Evolutionary conservation across 2,113 vertebrate genomes (phyloP).

Genomic region (Reinhardtius hippoglossoides): DNA sequence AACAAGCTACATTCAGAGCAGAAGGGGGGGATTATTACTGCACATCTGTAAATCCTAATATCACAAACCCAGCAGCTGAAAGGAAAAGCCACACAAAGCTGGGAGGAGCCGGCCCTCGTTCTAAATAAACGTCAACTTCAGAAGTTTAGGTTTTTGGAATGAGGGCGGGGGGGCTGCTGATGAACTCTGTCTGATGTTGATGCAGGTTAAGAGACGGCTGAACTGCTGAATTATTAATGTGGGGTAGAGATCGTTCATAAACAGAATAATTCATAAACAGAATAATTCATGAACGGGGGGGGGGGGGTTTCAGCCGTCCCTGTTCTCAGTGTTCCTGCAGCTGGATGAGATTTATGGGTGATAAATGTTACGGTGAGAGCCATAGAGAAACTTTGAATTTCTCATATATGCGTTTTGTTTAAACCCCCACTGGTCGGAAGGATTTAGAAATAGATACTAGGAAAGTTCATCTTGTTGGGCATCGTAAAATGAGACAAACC

Average conservation of each 20-base stretch:
- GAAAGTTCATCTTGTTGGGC: neutral
- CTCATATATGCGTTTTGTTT: neutral
- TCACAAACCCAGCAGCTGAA: conserved; percentile 20
- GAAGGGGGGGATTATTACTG: conserved; percentile 8
- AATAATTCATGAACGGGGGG: conserved; percentile 60
- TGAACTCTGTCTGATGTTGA: conserved; percentile 44
- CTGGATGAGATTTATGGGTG: conserved; percentile 3
- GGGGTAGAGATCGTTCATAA: conserved; percentile 34
- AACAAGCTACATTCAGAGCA: conserved; percentile 24
- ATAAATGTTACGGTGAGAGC: neutral
- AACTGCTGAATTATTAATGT: conserved; percentile 69
- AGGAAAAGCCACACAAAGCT: neutral
- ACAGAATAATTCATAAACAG: conserved; percentile 68
- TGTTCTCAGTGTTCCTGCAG: conserved; percentile 1
- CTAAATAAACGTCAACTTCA: conserved; percentile 14
- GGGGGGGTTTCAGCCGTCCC: conserved; percentile 2
- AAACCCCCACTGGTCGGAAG: neutral
- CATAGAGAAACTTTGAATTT: neutral
- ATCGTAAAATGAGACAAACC: conserved; percentile 23
- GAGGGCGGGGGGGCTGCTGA: conserved; percentile 1
- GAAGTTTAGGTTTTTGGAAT: conserved; percentile 38
- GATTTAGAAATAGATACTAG: conserved; percentile 7
- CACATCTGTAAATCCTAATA: neutral
- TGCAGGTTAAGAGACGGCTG: conserved; percentile 71
- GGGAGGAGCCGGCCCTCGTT: conserved; percentile 22